These are phyloP conservation scores for Trachythela sp. DNA, from an alignment of 64 coral and sea anemone genomes.

Conservation along the genomic window DNA sequence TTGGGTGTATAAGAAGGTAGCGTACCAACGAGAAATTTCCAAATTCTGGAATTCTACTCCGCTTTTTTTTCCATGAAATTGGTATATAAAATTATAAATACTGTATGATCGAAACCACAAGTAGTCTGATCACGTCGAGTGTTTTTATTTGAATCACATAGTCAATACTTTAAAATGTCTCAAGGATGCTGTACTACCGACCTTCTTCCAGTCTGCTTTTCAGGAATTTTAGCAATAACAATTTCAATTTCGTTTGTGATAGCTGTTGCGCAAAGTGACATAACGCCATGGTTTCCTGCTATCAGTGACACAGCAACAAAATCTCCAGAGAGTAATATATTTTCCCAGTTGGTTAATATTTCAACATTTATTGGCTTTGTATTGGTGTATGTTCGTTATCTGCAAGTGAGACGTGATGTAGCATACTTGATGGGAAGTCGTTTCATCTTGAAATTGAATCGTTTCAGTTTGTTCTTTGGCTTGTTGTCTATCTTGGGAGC, in stretches of 20 bases:
- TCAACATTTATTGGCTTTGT: constrained; percentile 50
- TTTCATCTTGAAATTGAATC: constrained; percentile 54
- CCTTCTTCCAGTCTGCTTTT: neutral
- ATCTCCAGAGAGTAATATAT: constrained; percentile 75
- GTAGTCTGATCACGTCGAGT: too few relatives aligned
- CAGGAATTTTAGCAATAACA: neutral
- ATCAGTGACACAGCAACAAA: constrained; percentile 53
- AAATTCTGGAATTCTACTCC: too few relatives aligned
- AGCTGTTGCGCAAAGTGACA: constrained; percentile 4
- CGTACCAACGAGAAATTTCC: too few relatives aligned
- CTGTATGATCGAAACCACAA: too few relatives aligned
- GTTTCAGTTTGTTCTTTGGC: constrained; percentile 45
- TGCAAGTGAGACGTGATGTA: constrained; percentile 78
- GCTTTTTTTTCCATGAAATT: too few relatives aligned
- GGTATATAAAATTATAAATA: too few relatives aligned
- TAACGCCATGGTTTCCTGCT: constrained; percentile 61
- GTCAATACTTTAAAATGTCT: neutral
- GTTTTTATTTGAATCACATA: neutral
- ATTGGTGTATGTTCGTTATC: constrained; percentile 57
- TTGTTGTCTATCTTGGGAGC: constrained; percentile 52
- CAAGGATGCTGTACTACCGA: neutral
- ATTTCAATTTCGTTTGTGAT: constrained; percentile 49
- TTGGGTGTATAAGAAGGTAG: too few relatives aligned
- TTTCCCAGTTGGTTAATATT: constrained; percentile 69
- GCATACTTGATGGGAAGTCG: constrained; percentile 70